Base-by-base conservation (phyloP, 2,888 invertebrate species). In the Papilio demoleus region DNA sequence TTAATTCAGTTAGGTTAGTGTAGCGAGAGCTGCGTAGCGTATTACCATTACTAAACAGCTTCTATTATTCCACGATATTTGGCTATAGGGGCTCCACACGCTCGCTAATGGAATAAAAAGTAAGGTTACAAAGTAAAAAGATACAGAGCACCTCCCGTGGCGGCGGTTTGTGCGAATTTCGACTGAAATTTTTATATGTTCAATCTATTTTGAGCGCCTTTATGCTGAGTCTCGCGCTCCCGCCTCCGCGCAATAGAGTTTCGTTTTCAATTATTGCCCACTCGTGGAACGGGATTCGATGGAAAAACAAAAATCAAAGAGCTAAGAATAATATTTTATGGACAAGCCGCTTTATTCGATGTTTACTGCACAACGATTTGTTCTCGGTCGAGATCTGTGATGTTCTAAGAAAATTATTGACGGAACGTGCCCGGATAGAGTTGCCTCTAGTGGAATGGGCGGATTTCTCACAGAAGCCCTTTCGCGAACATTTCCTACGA, bases 201-300 rank as follows among this genome's bases (percentile, higher is more conserved):
- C 92, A 92, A 92, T 92, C 92, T 92, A 92, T 91, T 92, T 86
- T 80, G 84, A 88, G 87, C 88, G 87, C 90, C 87, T 91, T 91
- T 90, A 91, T 88, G 87, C 88, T 86, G 87, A 90, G 88, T 90
- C 90, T 88, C 88, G 86, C 88, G 86, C 85, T 83, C 86, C 82
- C 87, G 83, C 85, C 85, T 82, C 83, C 85, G 87, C 86, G 84
- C 88, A 86, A 87, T 87, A 87, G 88, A 87, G 89, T 92, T 91
- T 92, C 91, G 86, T 90, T 90, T 92, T 92, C 92, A 92, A 92
- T 92, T 92, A 92, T 92, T 90, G 88, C 92, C 92, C 92, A 92
- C 92, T 92, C 92, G 92, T 92, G 88, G 92, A 92, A 90, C 88
- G 84, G 81, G 87, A 86, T 87, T 84, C 87, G 81, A 88, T 83